These are phyloP conservation scores for Tricholauxania praeusta DNA, from an alignment of 2,888 invertebrate species.

Conservation along the genomic window DNA sequence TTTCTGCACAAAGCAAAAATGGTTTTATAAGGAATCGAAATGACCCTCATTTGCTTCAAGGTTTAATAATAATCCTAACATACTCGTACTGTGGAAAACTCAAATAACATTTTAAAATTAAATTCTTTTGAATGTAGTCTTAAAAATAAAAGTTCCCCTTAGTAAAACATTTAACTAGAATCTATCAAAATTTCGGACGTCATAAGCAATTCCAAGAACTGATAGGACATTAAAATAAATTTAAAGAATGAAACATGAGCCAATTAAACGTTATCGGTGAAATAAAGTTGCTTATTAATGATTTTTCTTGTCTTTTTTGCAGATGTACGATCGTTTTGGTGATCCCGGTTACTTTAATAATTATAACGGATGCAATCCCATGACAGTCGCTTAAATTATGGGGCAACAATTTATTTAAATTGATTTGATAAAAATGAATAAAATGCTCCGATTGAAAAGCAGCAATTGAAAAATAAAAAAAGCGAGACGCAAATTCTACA, in stretches of 20 bases:
- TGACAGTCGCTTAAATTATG: slow-evolving; percentile 61
- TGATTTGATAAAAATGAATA: slow-evolving; percentile 14
- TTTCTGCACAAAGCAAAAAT: too few relatives aligned
- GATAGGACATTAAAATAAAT: not conserved
- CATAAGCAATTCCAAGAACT: not conserved
- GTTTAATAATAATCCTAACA: too few relatives aligned
- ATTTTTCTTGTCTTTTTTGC: slow-evolving; percentile 48
- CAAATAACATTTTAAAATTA: too few relatives aligned
- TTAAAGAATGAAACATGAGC: not conserved
- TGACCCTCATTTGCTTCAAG: too few relatives aligned
- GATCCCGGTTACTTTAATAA: slow-evolving; percentile 64
- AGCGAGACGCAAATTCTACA: slow-evolving; percentile 13
- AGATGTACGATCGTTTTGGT: slow-evolving; percentile 65
- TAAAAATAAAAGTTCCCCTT: too few relatives aligned
- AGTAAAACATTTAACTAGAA: too few relatives aligned
- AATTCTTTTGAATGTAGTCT: too few relatives aligned
- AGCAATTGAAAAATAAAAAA: not conserved
- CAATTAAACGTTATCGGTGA: too few relatives aligned
- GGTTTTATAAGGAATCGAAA: too few relatives aligned
- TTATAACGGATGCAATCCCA: slow-evolving; percentile 60
- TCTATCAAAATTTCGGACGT: too few relatives aligned
- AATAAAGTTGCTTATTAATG: not conserved
- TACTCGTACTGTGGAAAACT: too few relatives aligned
- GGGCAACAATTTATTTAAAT: slow-evolving; percentile 2
- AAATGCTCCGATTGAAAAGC: slow-evolving; percentile 18